Conservation (phyloP, 2,797 vertebrate genomes). For the Arctocebus calabarensis region DNA sequence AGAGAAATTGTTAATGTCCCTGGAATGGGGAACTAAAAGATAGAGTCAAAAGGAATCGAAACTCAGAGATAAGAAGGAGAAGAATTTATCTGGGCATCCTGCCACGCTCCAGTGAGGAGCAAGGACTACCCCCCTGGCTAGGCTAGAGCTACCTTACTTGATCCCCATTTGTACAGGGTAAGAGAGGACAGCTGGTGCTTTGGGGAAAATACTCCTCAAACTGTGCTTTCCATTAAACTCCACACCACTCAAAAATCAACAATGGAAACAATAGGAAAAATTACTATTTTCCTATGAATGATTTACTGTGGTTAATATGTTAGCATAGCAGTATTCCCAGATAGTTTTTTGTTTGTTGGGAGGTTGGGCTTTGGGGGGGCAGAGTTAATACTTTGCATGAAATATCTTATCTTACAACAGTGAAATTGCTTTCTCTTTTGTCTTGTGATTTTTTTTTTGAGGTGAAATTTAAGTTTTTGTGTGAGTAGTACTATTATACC, state of each 20-base stretch:
- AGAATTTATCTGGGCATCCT: not conserved
- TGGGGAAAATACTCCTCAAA: not conserved
- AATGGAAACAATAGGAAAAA: too few species aligned
- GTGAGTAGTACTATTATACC: too few species aligned
- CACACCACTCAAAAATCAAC: not conserved
- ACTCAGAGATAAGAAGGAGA: conserved; percentile 3
- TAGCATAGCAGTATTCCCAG: too few species aligned
- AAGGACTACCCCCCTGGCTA: not conserved
- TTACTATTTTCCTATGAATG: too few species aligned
- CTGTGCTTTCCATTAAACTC: not conserved
- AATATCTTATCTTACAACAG: too few species aligned
- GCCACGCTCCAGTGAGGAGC: not conserved
- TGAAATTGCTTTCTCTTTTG: too few species aligned
- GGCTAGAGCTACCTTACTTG: not conserved
- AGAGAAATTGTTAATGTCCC: conserved; percentile 24
- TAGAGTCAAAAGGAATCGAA: conserved; percentile 38
- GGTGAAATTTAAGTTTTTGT: too few species aligned
- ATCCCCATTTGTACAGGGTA: not conserved
- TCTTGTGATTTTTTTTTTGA: too few species aligned
- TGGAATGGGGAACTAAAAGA: conserved; percentile 73
- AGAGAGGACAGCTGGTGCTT: not conserved
- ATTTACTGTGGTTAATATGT: too few species aligned
- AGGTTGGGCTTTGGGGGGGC: too few species aligned
- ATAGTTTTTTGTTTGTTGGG: too few species aligned
- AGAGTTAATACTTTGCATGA: too few species aligned